phyloP scores from a whole-genome alignment of 2,797 vertebrate species.

The Brachymystax lenok region DNA sequence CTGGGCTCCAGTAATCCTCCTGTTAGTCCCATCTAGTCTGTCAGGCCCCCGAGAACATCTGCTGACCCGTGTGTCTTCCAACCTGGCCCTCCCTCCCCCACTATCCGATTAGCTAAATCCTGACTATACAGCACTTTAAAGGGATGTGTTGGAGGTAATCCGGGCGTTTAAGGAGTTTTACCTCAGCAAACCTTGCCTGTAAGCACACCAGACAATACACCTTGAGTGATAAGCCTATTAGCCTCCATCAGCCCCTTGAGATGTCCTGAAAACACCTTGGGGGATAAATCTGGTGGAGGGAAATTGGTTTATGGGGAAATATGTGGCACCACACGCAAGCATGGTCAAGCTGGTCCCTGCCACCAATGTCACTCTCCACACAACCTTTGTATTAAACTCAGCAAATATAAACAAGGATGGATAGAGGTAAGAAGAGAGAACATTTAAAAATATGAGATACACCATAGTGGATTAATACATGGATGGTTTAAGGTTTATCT shows the following conservation, averaged over 20 bases:
- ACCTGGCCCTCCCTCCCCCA: constrained; percentile 64
- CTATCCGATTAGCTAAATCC: constrained; percentile 94
- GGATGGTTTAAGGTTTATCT: background rate
- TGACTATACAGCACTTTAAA: constrained; percentile 95
- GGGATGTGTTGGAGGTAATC: constrained; percentile 96
- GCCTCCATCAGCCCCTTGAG: constrained; percentile 83
- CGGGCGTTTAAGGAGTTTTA: constrained; percentile 93
- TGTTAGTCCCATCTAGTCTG: constrained; percentile 76
- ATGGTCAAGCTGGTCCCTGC: background rate
- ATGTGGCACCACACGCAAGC: constrained; percentile 44
- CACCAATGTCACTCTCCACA: background rate
- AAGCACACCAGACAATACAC: constrained; percentile 90
- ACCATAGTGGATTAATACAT: background rate
- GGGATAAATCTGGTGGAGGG: constrained; percentile 71
- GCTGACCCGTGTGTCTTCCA: constrained; percentile 64
- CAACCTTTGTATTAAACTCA: background rate
- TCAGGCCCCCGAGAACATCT: constrained; percentile 68
- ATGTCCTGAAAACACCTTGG: constrained; percentile 81
- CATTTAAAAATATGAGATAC: no score
- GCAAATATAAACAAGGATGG: background rate
- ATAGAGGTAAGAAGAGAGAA: background rate
- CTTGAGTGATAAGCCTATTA: constrained; percentile 93
- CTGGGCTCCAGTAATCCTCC: constrained; percentile 73
- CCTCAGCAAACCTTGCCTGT: constrained; percentile 95
- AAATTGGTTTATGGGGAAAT: constrained; percentile 75